Evolutionary conservation across 2,113 vertebrate genomes (phyloP), one percentile per base, ranked within the genome.

Genomic region (Myocastor coypus): DNA sequence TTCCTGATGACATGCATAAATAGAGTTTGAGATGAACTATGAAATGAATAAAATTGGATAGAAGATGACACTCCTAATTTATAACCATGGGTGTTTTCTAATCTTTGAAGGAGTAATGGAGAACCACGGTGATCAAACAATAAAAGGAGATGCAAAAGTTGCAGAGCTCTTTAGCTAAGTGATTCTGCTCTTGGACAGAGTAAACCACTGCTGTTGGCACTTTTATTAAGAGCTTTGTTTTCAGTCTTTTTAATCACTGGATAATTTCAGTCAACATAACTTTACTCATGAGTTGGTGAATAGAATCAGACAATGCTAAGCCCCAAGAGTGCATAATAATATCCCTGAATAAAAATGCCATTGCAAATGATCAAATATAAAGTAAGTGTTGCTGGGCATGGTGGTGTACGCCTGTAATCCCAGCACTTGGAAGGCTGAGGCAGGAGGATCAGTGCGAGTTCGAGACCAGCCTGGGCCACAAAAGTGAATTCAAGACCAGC

Each of bases 61-160:
- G 28, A 87, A 91, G 26, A 55, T 92, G 22, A 66, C 84, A 32
- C 55, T 89, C 20, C 22, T 86, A 89, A 89, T 97, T 94, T 89
- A 89, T 81, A 89, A 71, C 26, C 26, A 59, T 1, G 52, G 69
- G 78, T 83, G 28, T 8, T 91, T 94, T 84, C 57, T 80, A 95
- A 89, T 82, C 63, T 96, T 94, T 83, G 68, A 92, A 87, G 19
- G 16, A 64, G 22, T 93, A 95, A 94, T 81, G 11, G 59, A 8
- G 52, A 92, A 77, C 12, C 5, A 28, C 40, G 61, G 42, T 81
- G 42, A 89, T 97, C 63, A 83, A 90, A 89, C 66, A 80, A 80
- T 73, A 94, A 75, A 40, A 4, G 11, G 30, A 19, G 14, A 86
- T 69, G 93, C 42, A 92, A 88, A 90, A 77, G 32, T 77, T 30